Evolutionary conservation across 2,888 invertebrate species (phyloP), one percentile per base, ranked within the genome.

Genomic region (Pristionchus maxplancki): DNA sequence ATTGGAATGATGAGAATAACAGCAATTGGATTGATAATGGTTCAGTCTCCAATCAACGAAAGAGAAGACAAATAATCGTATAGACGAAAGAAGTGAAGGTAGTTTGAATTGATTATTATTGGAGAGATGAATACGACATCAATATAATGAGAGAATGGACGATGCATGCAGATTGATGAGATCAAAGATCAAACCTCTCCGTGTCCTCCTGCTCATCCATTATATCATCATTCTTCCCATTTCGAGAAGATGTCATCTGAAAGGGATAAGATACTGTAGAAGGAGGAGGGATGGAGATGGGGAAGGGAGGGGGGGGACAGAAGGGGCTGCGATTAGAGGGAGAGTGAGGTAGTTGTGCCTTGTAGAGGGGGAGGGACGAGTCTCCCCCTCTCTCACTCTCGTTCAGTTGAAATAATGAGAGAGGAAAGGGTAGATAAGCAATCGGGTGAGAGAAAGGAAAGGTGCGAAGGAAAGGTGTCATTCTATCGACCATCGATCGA

Each of bases 161-260:
- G 2, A n/a, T n/a, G 6, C n/a, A 9, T n/a, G 4, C 9, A 3
- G 20, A 48, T 13, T n/a, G 78, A 28, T 44, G 44, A n/a, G 74
- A 48, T 78, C n/a, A 44, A 78, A 48, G n/a, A 44, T n/a, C 71
- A 28, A 44, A 83, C 82, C 82, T 83, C 20, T 83, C 82, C 3
- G 82, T 50, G 11, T 83, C 82, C 20, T 82, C 53, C 34, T 50
- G 31, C 9, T 31, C 34, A 17, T 50, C 31, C 53, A 83, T 83
- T 4, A 53, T 50, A 17, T 83, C 82, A 34, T 83, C 82, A 2
- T 83, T 50, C 53, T 83, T 53, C 82, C 82, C 82, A 53, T 83
- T 83, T 44, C 82, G 82, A 83, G 82, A 83, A 53, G 82, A 53
- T 20, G 82, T 83, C 82, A 83, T 83, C 82, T 83, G 71, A 87